A percentile compares a stretch with the other conserved stretches of the same genome.
Evolutionary conservation across 2,797 vertebrate genomes (phyloP).

Genomic region (Oreochromis grahami): DNA sequence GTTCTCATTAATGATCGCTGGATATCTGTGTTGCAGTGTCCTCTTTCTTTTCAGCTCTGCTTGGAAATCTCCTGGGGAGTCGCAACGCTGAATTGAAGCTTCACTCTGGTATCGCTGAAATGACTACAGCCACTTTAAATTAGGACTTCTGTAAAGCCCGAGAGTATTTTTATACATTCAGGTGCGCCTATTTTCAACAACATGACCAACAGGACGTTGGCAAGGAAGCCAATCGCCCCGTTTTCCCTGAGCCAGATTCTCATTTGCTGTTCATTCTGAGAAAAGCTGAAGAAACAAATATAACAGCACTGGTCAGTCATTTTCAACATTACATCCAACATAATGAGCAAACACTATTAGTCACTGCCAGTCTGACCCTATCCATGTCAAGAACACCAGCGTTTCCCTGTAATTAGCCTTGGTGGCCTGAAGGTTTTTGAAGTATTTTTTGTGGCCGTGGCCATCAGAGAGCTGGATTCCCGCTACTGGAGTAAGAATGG

Average conservation of each 20-base stretch:
- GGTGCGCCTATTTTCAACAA: neutral
- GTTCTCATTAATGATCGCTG: slow-evolving; percentile 60
- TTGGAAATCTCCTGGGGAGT: slow-evolving; percentile 51
- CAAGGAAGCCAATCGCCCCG: neutral
- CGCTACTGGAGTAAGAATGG: slow-evolving; percentile 19
- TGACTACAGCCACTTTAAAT: slow-evolving; percentile 5
- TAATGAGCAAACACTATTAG: neutral
- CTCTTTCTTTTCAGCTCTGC: slow-evolving; percentile 55
- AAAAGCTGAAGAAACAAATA: neutral
- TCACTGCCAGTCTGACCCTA: neutral
- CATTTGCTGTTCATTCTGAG: neutral
- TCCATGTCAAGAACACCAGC: neutral
- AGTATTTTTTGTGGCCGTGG: neutral
- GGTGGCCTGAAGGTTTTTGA: neutral
- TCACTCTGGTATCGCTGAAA: slow-evolving; percentile 14
- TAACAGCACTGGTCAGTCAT: neutral
- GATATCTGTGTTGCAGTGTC: slow-evolving; percentile 62
- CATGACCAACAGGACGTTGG: neutral
- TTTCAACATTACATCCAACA: neutral
- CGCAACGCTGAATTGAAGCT: slow-evolving; percentile 28
- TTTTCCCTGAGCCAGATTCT: neutral
- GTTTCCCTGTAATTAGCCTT: slow-evolving; percentile 2
- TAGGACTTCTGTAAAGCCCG: slow-evolving; percentile 7
- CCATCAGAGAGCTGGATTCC: slow-evolving; percentile 17
- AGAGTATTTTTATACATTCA: neutral